Evolutionary conservation across 2,113 vertebrate genomes (phyloP).

Genomic region (Galbula dea): DNA sequence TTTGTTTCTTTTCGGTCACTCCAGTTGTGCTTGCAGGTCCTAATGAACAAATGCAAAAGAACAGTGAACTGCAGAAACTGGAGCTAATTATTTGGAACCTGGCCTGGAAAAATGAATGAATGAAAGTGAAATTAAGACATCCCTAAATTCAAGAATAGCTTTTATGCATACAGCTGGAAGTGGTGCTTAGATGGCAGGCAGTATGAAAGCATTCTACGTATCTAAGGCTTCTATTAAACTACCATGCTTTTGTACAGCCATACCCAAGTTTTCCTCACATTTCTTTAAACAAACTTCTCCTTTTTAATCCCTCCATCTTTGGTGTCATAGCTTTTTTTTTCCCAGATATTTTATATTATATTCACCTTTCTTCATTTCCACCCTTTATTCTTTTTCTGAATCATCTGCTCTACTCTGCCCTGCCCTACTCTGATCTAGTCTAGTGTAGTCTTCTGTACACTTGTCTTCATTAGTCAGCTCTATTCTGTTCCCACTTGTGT

Average conservation of each 20-base stretch:
- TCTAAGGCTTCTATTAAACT: neutral
- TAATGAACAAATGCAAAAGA: neutral
- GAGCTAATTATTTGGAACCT: neutral
- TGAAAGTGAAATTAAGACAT: neutral
- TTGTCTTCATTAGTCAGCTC: neutral
- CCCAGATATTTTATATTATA: neutral
- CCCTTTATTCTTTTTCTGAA: neutral
- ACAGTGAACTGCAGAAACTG: neutral
- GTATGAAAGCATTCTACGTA: neutral
- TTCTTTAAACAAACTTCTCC: neutral
- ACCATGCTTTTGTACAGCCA: neutral
- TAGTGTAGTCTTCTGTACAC: neutral
- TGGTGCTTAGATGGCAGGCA: neutral
- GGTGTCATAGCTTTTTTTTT: neutral
- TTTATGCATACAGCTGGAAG: neutral
- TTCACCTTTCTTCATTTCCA: neutral
- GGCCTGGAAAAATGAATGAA: neutral
- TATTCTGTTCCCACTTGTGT: neutral
- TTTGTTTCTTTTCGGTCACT: neutral
- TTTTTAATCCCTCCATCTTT: neutral
- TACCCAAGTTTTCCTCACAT: neutral
- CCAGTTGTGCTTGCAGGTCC: neutral
- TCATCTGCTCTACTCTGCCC: fast-evolving
- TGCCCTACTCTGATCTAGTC: neutral
- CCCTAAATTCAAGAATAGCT: neutral